Base-by-base conservation (phyloP, 2,888 invertebrate genomes). In the Adelognathus sp. region DNA sequence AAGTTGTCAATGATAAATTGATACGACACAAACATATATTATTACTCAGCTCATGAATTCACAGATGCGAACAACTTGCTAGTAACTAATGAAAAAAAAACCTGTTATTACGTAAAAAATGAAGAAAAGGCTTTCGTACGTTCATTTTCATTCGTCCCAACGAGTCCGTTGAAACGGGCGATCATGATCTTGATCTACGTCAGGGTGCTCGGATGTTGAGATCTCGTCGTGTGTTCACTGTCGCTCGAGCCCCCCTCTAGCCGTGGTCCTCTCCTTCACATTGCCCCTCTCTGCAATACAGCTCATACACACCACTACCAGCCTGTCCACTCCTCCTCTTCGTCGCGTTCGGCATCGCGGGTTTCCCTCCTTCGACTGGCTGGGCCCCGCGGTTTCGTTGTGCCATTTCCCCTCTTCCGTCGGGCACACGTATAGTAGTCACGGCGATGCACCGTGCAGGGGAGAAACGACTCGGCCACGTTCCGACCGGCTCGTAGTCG, bases 401-500 rank as follows among this genome's bases (percentile, higher is more conserved):
- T 85, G 87, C 88, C 86, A 83, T 87, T 88, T 87, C 88, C 86
- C 84, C 85, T 82, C 82, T 81, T 76, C 81, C 61, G 64, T 31
- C 21, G 27, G 56, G n/a, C n/a, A n/a, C 56, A 14, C 54, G 54
- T 72, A 72, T 46, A 61, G 67, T 54, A 79, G 79, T 66, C 67
- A 71, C 84, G 76, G 80, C 83, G 88, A 86, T 89, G 88, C 89
- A 88, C 84, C 86, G 85, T 86, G 86, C 86, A 86, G 86, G 87
- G 87, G 88, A 88, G 88, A 87, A 88, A 88, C 79, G 71, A 82
- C 82, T 81, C 84, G n/a, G 82, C 76, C 83, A 88, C 86, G 83
- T 86, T 84, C 86, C 78, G 85, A 86, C 85, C 84, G 85, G 87
- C 87, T 82, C 84, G 85, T 87, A 89, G 88, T 89, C 84, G 87